phyloP scores from a whole-genome alignment of 2,113 vertebrate genomes.

The Garra rufa region DNA sequence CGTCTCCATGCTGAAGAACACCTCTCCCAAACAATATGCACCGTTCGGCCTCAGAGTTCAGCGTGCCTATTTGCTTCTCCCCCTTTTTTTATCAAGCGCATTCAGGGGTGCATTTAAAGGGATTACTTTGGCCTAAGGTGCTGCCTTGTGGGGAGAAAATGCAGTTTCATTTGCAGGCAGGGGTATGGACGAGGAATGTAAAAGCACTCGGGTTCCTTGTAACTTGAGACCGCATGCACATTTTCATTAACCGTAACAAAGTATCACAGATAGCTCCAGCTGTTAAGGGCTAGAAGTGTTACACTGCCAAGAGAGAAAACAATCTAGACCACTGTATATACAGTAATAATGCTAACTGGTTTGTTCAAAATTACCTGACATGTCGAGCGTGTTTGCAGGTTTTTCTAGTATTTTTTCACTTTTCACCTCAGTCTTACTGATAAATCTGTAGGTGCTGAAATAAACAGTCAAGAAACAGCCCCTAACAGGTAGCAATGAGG shows the following conservation, averaged over 20 bases:
- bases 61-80: conserved; percentile 48
- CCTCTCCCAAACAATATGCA: conserved; percentile 48
- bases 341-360: background rate
- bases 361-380: conserved; percentile 40
- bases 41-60: conserved; percentile 42
- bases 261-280: conserved; percentile 4
- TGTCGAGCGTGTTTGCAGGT: conserved; percentile 28
- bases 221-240: conserved; percentile 33
- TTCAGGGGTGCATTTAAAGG: conserved; percentile 53
- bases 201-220: conserved; percentile 37
- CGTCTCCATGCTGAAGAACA: conserved; percentile 40
- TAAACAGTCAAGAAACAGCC: conserved; percentile 33
- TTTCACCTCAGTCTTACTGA: conserved; percentile 34
- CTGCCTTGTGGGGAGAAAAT: conserved; percentile 58
- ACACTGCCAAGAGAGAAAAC: background rate
- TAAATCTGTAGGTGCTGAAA: conserved; percentile 41
- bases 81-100: conserved; percentile 44
- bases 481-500: conserved; percentile 36
- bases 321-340: background rate
- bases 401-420: conserved; percentile 37
- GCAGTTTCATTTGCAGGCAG: conserved; percentile 47
- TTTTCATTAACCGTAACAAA: conserved; percentile 47
- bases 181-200: conserved; percentile 18
- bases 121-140: conserved; percentile 58
- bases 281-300: conserved; percentile 14